Evolutionary conservation across 1,140 invertebrate species (phyloP).

Genomic region (Conopomorpha cramerella): DNA sequence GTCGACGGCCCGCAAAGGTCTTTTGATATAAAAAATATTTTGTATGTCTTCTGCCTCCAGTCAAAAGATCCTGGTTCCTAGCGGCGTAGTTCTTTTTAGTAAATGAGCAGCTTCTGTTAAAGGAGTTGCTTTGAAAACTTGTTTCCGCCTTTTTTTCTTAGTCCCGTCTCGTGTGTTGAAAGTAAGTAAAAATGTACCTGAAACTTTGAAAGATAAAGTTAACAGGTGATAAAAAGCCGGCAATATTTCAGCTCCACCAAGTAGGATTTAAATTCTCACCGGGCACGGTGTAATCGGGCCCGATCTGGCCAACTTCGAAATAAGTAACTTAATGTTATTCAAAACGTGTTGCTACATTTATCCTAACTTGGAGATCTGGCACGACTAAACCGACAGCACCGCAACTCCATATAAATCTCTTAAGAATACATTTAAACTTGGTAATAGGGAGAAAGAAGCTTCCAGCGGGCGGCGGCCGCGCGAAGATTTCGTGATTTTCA

Average conservation of each 20-base stretch:
- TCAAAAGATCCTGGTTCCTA: too few relatives aligned
- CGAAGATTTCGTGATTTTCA: too few relatives aligned
- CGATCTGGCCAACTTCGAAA: slow-evolving; percentile 23
- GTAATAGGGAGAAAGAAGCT: slow-evolving; percentile 11
- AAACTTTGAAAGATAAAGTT: too few relatives aligned
- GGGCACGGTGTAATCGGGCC: slow-evolving; percentile 7
- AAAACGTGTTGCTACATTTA: slow-evolving; percentile 42
- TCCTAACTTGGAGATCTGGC: slow-evolving; percentile 41
- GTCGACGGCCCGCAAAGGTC: slow-evolving; percentile 10
- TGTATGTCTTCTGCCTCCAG: too few relatives aligned
- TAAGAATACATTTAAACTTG: slow-evolving; percentile 19
- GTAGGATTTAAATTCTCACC: slow-evolving; percentile 12
- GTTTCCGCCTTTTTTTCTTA: too few relatives aligned
- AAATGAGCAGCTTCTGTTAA: too few relatives aligned
- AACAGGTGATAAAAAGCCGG: not conserved
- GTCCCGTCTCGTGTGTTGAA: too few relatives aligned
- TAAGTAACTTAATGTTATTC: slow-evolving; percentile 36
- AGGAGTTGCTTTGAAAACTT: too few relatives aligned
- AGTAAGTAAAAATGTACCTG: too few relatives aligned
- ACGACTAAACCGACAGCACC: slow-evolving; percentile 29
- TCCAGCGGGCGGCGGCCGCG: too few relatives aligned
- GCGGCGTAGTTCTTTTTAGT: too few relatives aligned
- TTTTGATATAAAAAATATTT: too few relatives aligned
- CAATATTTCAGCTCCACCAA: slow-evolving; percentile 9
- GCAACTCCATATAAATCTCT: slow-evolving; percentile 25